Percentiles rank a stretch among this genome's conserved stretches.
phyloP scores from a whole-genome alignment of 2,797 vertebrate species.

The Glossophaga mutica region DNA sequence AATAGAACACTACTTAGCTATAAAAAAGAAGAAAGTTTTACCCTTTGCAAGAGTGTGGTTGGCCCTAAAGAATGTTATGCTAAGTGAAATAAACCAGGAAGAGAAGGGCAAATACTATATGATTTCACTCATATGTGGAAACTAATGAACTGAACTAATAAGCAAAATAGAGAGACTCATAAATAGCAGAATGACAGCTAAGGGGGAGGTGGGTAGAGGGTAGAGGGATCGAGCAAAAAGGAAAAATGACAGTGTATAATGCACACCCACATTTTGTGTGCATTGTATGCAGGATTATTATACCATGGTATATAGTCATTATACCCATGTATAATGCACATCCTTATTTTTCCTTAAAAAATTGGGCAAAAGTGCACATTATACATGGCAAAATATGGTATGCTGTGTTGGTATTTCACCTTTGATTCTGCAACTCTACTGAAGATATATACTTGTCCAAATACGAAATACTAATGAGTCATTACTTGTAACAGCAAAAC shows the following conservation, averaged over 20 bases:
- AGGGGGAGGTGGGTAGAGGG: not conserved
- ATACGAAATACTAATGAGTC: not conserved
- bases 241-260: not conserved
- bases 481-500: slow-evolving; percentile 11
- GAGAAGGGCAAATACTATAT: too few relatives aligned
- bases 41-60: not conserved
- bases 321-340: too few relatives aligned
- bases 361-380: too few relatives aligned
- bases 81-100: not conserved
- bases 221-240: not conserved
- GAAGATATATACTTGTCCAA: not conserved
- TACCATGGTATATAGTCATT: too few relatives aligned
- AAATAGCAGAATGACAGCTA: not conserved
- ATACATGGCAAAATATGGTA: too few relatives aligned
- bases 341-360: too few relatives aligned
- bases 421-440: not conserved
- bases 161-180: not conserved
- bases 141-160: too few relatives aligned
- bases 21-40: not conserved
- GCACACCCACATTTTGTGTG: too few relatives aligned
- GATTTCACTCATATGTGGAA: too few relatives aligned
- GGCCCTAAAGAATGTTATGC: not conserved
- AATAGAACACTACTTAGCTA: not conserved
- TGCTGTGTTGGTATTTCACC: not conserved
- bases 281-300: too few relatives aligned